phyloP scores from a whole-genome alignment of 1,140 invertebrate species.

The Pseudomyrmex cubaensis region DNA sequence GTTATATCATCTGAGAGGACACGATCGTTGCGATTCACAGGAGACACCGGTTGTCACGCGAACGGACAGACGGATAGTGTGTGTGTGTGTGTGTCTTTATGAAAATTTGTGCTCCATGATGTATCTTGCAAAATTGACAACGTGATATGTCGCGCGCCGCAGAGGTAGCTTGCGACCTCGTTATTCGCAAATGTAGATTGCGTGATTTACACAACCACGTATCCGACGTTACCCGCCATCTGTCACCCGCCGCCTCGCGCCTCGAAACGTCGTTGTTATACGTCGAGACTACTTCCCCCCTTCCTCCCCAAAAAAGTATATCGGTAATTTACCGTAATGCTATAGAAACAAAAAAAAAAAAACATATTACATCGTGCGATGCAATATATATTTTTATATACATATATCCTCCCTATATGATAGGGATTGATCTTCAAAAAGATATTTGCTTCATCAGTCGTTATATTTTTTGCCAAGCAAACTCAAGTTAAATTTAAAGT shows the following conservation, averaged over 20 bases:
- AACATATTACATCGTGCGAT: no score
- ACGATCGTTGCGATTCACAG: constrained; percentile 4
- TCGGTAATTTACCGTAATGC: no score
- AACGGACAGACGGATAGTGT: not conserved
- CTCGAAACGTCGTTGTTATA: no score
- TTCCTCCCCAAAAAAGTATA: no score
- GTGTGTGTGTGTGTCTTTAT: not conserved
- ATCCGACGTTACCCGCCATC: not conserved
- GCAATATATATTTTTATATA: no score
- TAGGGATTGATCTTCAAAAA: no score
- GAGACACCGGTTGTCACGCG: not conserved
- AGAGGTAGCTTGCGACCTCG: constrained; percentile 14
- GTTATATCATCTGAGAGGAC: not conserved
- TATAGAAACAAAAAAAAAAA: no score
- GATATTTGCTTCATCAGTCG: no score
- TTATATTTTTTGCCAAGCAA: no score
- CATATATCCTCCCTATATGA: no score
- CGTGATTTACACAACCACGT: constrained; percentile 15
- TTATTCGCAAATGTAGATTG: constrained; percentile 32
- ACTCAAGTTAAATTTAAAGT: no score
- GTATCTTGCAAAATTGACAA: constrained; percentile 40
- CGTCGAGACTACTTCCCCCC: no score
- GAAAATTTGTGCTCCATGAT: constrained; percentile 2
- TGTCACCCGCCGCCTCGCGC: not conserved
- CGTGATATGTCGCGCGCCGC: constrained; percentile 17